phyloP scores from a whole-genome alignment of 1,140 invertebrate genomes.

The Drosophila grimshawi region DNA sequence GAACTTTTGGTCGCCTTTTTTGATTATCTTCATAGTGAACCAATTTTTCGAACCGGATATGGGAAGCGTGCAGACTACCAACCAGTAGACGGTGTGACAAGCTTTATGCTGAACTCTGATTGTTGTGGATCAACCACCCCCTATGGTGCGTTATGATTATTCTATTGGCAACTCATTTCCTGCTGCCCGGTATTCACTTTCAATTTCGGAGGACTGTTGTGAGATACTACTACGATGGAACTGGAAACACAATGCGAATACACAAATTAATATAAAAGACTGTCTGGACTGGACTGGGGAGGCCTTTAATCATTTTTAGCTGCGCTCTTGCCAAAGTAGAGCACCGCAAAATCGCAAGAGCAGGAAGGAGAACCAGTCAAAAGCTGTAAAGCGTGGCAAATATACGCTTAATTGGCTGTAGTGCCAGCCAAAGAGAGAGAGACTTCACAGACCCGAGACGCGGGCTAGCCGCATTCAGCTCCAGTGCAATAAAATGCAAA shows the following conservation, averaged over 20 bases:
- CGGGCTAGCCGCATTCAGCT: conserved; percentile 7
- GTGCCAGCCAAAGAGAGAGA: conserved; percentile 33
- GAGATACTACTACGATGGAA: background rate
- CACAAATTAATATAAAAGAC: conserved; percentile 71
- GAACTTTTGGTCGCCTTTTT: background rate
- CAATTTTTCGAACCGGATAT: conserved; percentile 4
- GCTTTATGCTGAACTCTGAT: conserved; percentile 2
- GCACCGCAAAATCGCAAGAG: conserved; percentile 29
- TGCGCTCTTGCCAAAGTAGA: conserved; percentile 67
- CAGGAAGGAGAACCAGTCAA: conserved; percentile 31
- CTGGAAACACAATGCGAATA: conserved; percentile 45
- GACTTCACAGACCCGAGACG: background rate
- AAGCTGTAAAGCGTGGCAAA: conserved; percentile 83
- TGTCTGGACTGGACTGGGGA: conserved; percentile 48
- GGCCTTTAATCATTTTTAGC: conserved; percentile 79
- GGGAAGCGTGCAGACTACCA: conserved; percentile 3
- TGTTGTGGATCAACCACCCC: conserved; percentile 56
- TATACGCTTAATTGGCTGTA: conserved; percentile 82
- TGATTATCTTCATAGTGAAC: background rate
- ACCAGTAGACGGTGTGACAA: conserved; percentile 6
- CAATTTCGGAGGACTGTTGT: conserved; percentile 66
- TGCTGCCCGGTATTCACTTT: conserved; percentile 73
- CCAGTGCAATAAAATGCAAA: conserved; percentile 83
- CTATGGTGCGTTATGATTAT: conserved; percentile 77
- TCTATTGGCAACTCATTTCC: conserved; percentile 83